Evolutionary conservation across 2,888 invertebrate genomes (phyloP), one percentile per base, ranked within the genome.

Genomic region (Auanema freiburgensis): DNA sequence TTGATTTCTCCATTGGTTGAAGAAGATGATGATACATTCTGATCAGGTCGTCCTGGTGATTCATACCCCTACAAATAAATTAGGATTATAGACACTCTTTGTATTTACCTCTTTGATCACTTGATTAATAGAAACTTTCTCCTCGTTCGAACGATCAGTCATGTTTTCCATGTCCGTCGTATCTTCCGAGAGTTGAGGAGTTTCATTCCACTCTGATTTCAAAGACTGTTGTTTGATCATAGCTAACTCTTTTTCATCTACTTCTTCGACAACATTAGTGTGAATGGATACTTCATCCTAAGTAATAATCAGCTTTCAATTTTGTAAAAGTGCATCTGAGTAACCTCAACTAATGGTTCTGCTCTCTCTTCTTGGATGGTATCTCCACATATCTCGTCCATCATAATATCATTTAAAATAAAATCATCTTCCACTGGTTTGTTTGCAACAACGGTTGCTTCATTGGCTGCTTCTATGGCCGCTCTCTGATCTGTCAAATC

Each of bases 221-320:
- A 33, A 33, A 33, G 33, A 33, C 8, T 44, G 12, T 52, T 42
- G 16, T 53, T 59, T 11, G 50, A 21, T 16, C 40, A 59, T 24
- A 6, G 23, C 50, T 6, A 60, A 24, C 14, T 60, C 60, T 10
- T 53, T 43, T 25, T 60, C 60, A 11, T 60, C 54, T 1, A 60
- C 60, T 40, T 60, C 60, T 46, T 60, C 60, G 14, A 60, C 44
- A 8, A 60, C 60, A 40, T 60, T 60, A 11, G 60, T 60, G 6
- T 41, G 16, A 40, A 60, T 60, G 4, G 54, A 54, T 18, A 60
- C 60, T 1, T 46, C 54, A 55, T 60, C 60, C 60, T 40, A 23
- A 60, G 44, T 43, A 8, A 23, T 11, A 51, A 4, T 16, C 23
- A 51, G 16, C 24, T 18, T 51, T 4, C 11, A 12, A 23, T 18